Evolutionary conservation across 1,140 invertebrate genomes (phyloP), one percentile per base, ranked within the genome.

Genomic region (Battus philenor): DNA sequence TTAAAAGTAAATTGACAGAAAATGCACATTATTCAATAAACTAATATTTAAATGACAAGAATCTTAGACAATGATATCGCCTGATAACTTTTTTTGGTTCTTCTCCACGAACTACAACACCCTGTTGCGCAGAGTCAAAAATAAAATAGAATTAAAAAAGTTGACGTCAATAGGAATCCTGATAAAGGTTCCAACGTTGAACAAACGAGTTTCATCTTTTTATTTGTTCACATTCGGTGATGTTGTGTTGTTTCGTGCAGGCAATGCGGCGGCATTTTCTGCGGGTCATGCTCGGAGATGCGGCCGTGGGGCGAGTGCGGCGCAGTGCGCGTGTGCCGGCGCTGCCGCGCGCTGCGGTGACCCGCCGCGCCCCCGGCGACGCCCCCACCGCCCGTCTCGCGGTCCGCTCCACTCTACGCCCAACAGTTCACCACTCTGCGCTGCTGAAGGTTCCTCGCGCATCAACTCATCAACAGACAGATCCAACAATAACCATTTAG

Each of bases 271-370:
- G 76, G 79, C 3, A 80, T 83, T 29, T 83, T 83, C 67, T 83
- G 79, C 69, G 65, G 74, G 5, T 79, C 79, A 34, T 83, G 79
- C 43, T 79, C 76, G 7, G 70, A 80, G 65, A 70, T 83, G 74
- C 66, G 67, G 18, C 55, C 74, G 39, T 74, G 68, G 66, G 76
- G 76, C 46, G 67, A 64, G 22, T 57, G 66, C 53, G 69, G 68
- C 31, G 45, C 65, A 4, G 70, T 84, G 57, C 75, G 80, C 44
- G 59, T 78, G 44, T 81, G 80, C 27, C 62, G 68, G n/a, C 71
- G 69, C 11, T 81, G 80, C 50, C 76, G 70, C 50, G 56, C 65
- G 57, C 63, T 59, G 68, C 68, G 76, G 73, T 79, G 76, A 77
- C 78, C 64, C 48, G 45, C 44, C 16, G 30, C 49, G 29, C 39